Base-by-base conservation (phyloP, 2,888 invertebrate genomes). In the Stenodema calcarata region DNA sequence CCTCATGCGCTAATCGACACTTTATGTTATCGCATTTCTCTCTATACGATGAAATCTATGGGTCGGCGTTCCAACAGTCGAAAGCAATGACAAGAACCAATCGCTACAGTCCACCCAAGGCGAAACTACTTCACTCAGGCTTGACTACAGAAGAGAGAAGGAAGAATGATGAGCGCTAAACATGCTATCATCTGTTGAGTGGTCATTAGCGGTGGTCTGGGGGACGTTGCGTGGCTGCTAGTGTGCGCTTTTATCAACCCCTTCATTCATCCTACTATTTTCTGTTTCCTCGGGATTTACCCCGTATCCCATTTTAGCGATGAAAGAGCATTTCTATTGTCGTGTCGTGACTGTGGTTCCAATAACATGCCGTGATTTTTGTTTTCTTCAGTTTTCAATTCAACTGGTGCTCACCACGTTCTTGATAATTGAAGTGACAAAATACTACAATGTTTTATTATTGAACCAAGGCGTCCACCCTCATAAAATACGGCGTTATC, bases 161-260 rank as follows among this genome's bases (percentile, higher is more conserved):
- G 35, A 35, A 35, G 73, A 73, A 80, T 54, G 80, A 80, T 80
- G 80, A 80, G 30, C 16, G 30, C 54, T 50, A 28, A 50, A 80
- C 80, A 80, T 80, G 80, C 80, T 80, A 80, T 47, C 80, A 80
- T 50, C 80, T 80, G 80, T 80, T 80, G 80, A 80, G 50, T 54
- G 80, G 54, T 50, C 80, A 54, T 80, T 80, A 80, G 80, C 35
- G 41, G n/a, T 16, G 54, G 54, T 62, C 54, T 23, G 18, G 78
- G 11, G 11, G 12, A 30, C 30, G 54, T 80, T 54, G 80, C 80
- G 80, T 80, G 80, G 54, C 42, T 54, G 30, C n/a, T 50, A 6
- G 30, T 27, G 28, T 6, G 16, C 80, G 12, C 47, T 30, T 30
- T 80, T 80, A 41, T 80, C 54, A 50, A 47, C 28, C 80, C 16